Conservation (phyloP, 2,797 vertebrate genomes). For the Erithacus rubecula region DNA sequence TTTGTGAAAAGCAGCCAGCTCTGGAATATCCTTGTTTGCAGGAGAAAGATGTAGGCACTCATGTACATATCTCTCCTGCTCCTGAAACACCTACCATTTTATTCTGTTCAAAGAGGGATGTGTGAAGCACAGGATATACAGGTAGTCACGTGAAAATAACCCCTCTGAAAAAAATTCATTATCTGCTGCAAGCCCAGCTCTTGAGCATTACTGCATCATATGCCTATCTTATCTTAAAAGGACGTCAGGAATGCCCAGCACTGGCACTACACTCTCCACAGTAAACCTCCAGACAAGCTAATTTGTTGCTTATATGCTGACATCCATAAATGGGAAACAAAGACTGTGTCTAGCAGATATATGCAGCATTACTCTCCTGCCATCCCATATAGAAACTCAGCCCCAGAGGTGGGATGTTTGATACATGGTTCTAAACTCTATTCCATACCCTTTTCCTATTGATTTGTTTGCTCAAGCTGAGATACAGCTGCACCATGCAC, state of each 20-base stretch:
- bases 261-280: constrained; percentile 65
- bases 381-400: background rate
- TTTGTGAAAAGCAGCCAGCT: background rate
- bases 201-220: constrained; percentile 28
- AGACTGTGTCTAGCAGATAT: background rate
- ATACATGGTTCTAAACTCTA: background rate
- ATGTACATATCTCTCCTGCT: background rate
- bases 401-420: background rate
- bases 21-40: background rate
- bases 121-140: background rate
- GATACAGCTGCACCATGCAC: background rate
- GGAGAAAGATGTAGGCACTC: background rate
- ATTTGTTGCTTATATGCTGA: constrained; percentile 56
- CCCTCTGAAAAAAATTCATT: background rate
- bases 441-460: background rate
- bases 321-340: constrained; percentile 66
- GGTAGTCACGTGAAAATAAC: constrained; percentile 22
- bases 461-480: constrained; percentile 5
- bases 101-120: background rate
- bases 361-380: background rate
- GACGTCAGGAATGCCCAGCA: constrained; percentile 70
- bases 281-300: background rate
- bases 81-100: background rate
- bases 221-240: constrained; percentile 84
- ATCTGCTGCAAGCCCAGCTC: constrained; percentile 12